Evolutionary conservation across 2,797 vertebrate species (phyloP).

Genomic region (Parauchenoglanis punctatus): DNA sequence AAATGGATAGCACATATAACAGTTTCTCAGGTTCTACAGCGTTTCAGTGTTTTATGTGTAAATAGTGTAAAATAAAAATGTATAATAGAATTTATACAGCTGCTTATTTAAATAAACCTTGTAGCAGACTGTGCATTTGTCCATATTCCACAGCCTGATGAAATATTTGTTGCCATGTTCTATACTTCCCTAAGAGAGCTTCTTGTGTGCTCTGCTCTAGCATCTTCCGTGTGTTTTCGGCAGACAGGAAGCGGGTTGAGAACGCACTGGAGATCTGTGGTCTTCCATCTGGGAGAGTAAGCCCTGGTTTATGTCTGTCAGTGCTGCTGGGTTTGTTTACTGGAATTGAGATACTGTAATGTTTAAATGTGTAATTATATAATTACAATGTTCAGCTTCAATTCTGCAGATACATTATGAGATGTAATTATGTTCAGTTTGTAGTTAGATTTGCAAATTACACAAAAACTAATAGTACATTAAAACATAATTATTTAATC

Average conservation of each 20-base stretch:
- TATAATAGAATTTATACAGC: neutral
- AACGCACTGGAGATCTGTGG: constrained; percentile 91
- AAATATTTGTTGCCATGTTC: constrained; percentile 1
- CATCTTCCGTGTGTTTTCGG: constrained; percentile 91
- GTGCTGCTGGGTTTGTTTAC: constrained; percentile 21
- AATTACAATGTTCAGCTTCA: constrained; percentile 2
- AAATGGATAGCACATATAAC: neutral
- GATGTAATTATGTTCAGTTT: constrained; percentile 3
- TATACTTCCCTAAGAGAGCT: constrained; percentile 4
- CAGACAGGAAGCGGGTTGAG: constrained; percentile 94
- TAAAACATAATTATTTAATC: neutral
- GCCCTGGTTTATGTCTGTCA: constrained; percentile 54
- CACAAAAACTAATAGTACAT: neutral
- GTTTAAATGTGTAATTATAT: neutral
- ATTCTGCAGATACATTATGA: constrained; percentile 21
- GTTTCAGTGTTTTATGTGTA: neutral
- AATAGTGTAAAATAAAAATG: neutral
- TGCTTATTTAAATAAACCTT: neutral
- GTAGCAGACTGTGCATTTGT: neutral
- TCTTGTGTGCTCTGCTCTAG: constrained; percentile 70
- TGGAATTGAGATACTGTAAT: neutral
- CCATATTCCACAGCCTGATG: neutral
- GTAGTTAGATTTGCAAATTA: constrained; percentile 6
- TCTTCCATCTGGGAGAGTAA: constrained; percentile 94
- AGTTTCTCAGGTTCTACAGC: neutral